Evolutionary conservation across 1,140 invertebrate genomes (phyloP).

Genomic region (Whitmania pigra): DNA sequence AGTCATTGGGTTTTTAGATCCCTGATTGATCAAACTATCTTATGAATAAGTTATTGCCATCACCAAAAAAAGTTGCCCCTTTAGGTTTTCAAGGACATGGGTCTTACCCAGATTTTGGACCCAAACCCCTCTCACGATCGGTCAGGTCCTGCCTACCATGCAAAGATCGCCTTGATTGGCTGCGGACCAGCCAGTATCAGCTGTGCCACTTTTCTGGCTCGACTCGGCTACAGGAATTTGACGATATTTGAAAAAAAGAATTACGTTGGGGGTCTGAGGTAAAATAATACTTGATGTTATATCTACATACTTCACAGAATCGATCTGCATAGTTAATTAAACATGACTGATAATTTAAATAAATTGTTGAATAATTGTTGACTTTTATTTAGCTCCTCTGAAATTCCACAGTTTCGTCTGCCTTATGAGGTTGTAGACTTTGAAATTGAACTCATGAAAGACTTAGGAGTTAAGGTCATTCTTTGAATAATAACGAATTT

Average conservation of each 20-base stretch:
- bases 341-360: no score
- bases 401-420: constrained; percentile 91
- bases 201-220: constrained; percentile 83
- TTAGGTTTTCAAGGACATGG: constrained; percentile 83
- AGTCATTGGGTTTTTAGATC: no score
- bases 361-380: no score
- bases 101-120: constrained; percentile 67
- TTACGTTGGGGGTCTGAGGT: constrained; percentile 78
- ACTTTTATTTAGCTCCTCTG: constrained; percentile 56
- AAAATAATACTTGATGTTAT: neutral
- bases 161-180: constrained; percentile 77
- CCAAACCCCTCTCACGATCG: constrained; percentile 49
- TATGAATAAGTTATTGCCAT: no score
- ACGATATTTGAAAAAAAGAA: constrained; percentile 82
- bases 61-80: neutral
- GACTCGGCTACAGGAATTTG: constrained; percentile 78
- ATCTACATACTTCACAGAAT: no score
- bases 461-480: constrained; percentile 76
- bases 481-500: no score
- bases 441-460: constrained; percentile 77
- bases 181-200: constrained; percentile 92
- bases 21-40: no score
- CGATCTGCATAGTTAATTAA: no score
- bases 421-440: constrained; percentile 84
- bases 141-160: constrained; percentile 44